A percentile compares a stretch with the other conserved stretches of the same genome.
These are phyloP conservation scores for Carabus problematicus DNA, from an alignment of 2,888 invertebrate species.

Conservation along the genomic window DNA sequence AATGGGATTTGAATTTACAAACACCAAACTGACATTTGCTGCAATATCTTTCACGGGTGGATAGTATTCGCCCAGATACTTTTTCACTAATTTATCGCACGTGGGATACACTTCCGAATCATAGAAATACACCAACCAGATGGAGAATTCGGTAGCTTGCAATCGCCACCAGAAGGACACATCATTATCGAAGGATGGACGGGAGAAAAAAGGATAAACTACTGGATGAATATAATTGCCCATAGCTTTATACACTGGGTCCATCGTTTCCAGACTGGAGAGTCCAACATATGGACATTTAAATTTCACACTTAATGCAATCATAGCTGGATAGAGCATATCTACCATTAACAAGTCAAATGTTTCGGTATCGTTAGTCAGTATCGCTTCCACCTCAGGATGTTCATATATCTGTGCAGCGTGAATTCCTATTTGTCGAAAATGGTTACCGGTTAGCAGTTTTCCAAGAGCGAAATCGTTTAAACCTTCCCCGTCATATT, in stretches of 20 bases:
- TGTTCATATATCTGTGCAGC: slow-evolving; percentile 1
- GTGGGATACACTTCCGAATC: slow-evolving; percentile 48
- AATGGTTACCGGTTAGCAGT: too few relatives aligned
- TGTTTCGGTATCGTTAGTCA: slow-evolving; percentile 53
- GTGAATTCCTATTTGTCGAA: too few relatives aligned
- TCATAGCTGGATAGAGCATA: slow-evolving; percentile 61
- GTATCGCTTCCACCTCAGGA: slow-evolving; percentile 48
- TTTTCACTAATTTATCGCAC: slow-evolving; percentile 50
- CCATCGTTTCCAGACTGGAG: slow-evolving; percentile 12
- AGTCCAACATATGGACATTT: slow-evolving; percentile 63
- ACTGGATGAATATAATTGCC: slow-evolving; percentile 26
- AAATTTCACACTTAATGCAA: slow-evolving; percentile 64
- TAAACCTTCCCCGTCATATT: slow-evolving; percentile 10
- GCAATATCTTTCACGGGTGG: slow-evolving; percentile 53
- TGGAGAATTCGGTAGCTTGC: not conserved
- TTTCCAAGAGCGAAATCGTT: too few relatives aligned
- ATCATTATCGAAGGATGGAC: slow-evolving; percentile 46
- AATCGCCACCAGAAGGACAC: slow-evolving; percentile 21
- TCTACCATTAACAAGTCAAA: slow-evolving; percentile 66
- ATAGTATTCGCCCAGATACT: slow-evolving; percentile 54
- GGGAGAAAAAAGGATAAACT: slow-evolving; percentile 17
- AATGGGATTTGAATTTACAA: slow-evolving; percentile 53
- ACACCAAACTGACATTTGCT: slow-evolving; percentile 52
- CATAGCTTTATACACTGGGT: slow-evolving; percentile 8
- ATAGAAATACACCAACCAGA: slow-evolving; percentile 49